Evolutionary conservation across 2,113 vertebrate genomes (phyloP).

Genomic region (Scophthalmus maximus): DNA sequence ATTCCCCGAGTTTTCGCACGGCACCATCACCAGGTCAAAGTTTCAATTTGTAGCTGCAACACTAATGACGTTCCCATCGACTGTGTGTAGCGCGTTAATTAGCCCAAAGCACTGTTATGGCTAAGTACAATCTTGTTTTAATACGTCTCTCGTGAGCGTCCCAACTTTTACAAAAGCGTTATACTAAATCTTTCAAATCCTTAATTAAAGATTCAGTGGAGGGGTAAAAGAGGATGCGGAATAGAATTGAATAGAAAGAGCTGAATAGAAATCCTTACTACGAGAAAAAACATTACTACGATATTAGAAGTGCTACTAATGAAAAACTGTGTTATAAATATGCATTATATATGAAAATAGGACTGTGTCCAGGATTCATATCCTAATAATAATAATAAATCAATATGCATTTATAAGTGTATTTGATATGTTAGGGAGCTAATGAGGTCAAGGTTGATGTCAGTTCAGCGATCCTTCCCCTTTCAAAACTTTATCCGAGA

Average conservation of each 20-base stretch:
- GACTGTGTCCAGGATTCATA: not conserved
- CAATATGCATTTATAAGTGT: not conserved
- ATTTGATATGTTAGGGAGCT: constrained; percentile 2
- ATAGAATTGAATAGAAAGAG: too few relatives aligned
- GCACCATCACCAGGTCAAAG: not conserved
- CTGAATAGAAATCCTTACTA: too few relatives aligned
- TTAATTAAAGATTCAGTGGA: not conserved
- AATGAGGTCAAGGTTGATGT: constrained; percentile 10
- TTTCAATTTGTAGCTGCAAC: too few relatives aligned
- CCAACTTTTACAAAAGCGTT: not conserved
- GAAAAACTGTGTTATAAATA: too few relatives aligned
- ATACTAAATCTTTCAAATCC: not conserved
- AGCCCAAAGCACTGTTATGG: not conserved
- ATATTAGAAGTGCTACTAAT: too few relatives aligned
- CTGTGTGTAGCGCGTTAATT: not conserved
- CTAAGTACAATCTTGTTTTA: not conserved
- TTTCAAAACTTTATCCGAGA: not conserved
- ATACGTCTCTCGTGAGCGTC: not conserved
- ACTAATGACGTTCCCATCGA: too few relatives aligned
- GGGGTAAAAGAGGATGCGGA: not conserved
- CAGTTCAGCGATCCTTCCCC: not conserved
- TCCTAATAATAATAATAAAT: not conserved
- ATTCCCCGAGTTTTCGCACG: not conserved
- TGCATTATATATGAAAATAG: too few relatives aligned
- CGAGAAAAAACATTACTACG: too few relatives aligned